These are phyloP conservation scores for Parascotia fuliginaria DNA, from an alignment of 2,888 invertebrate genomes.

Conservation along the genomic window DNA sequence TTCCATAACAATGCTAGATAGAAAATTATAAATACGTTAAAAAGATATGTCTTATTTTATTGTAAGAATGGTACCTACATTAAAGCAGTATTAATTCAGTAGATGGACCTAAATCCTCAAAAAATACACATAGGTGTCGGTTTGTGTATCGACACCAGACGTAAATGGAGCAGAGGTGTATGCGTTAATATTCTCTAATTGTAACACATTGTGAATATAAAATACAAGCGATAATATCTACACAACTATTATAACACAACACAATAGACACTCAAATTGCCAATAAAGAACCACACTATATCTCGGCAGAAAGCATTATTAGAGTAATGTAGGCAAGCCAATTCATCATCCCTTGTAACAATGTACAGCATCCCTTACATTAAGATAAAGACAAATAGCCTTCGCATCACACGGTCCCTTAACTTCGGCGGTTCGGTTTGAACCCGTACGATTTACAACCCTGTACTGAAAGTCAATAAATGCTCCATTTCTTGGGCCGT, in stretches of 20 bases:
- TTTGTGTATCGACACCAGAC: too few species aligned
- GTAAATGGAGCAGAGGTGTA: too few species aligned
- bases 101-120: too few species aligned
- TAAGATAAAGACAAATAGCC: constrained; percentile 47
- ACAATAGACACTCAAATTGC: not conserved
- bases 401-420: constrained; percentile 42
- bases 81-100: too few species aligned
- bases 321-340: constrained; percentile 14
- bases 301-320: constrained; percentile 22
- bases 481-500: constrained; percentile 67
- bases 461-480: constrained; percentile 64
- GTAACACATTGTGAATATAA: not conserved
- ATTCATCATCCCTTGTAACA: constrained; percentile 36
- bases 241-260: not conserved
- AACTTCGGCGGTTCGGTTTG: constrained; percentile 37
- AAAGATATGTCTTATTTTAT: too few species aligned
- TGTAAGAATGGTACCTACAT: too few species aligned
- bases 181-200: too few species aligned
- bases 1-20: too few species aligned
- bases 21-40: too few species aligned
- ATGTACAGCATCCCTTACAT: constrained; percentile 38
- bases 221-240: not conserved
- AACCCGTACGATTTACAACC: constrained; percentile 56
- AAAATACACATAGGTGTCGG: too few species aligned
- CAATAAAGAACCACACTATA: constrained; percentile 2